Evolutionary conservation across 1,140 invertebrate genomes (phyloP).

Genomic region (Zaprionus nigranus): DNA sequence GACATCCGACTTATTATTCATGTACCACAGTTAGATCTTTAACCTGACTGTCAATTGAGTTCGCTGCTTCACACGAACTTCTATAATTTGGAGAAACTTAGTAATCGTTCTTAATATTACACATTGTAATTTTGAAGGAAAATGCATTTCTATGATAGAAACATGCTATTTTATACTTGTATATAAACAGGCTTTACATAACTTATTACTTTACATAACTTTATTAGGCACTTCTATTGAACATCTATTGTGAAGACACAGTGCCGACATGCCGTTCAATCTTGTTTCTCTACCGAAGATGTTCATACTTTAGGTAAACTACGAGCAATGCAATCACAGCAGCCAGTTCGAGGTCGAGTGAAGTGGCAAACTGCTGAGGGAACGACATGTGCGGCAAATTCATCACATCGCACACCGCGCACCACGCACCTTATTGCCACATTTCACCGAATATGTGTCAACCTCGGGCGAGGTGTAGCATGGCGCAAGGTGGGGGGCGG

Average conservation of each 20-base stretch:
- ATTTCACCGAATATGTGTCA: slow-evolving; percentile 36
- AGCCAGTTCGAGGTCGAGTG: slow-evolving; percentile 15
- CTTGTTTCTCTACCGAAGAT: background rate
- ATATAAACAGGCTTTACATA: background rate
- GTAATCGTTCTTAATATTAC: no score
- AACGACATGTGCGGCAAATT: slow-evolving; percentile 44
- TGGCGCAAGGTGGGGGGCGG: slow-evolving; percentile 2
- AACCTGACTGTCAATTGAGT: no score
- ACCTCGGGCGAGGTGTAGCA: slow-evolving; percentile 23
- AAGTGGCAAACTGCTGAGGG: slow-evolving; percentile 29
- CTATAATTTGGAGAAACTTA: no score
- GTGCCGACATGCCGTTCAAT: background rate
- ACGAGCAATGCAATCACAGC: slow-evolving; percentile 35
- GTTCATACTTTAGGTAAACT: background rate
- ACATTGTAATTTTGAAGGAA: no score
- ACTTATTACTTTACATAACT: no score
- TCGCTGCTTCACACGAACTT: no score
- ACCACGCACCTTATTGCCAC: background rate
- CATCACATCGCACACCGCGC: slow-evolving; percentile 11
- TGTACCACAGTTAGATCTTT: no score
- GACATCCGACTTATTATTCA: no score
- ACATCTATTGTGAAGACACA: background rate
- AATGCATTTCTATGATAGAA: no score
- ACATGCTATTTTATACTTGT: no score
- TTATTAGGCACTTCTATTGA: no score